Percentiles rank a stretch among this genome's conserved stretches.
Evolutionary conservation across 2,888 invertebrate genomes (phyloP).

Genomic region (Ophioninae sp.): DNA sequence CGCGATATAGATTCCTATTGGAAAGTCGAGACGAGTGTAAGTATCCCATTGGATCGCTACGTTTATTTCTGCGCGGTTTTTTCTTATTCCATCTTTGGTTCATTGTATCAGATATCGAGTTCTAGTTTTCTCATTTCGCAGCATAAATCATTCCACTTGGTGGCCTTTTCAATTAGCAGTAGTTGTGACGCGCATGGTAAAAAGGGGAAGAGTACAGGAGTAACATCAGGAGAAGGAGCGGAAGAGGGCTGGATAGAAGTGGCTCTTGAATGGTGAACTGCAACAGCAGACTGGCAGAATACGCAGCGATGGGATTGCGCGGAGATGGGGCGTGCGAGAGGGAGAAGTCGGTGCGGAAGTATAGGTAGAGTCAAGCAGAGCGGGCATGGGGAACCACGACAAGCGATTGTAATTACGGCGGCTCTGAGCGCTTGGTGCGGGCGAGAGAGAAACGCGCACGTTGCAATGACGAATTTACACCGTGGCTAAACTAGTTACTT

Average conservation of each 20-base stretch:
- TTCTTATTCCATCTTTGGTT: no score
- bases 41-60: no score
- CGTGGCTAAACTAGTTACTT: slow-evolving; percentile 66
- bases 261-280: slow-evolving; percentile 33
- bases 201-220: background rate
- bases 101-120: no score
- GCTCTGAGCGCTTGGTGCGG: slow-evolving; percentile 49
- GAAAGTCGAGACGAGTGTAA: no score
- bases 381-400: slow-evolving; percentile 65
- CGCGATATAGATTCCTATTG: no score
- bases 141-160: no score
- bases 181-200: background rate
- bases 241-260: slow-evolving; percentile 6
- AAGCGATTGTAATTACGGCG: slow-evolving; percentile 69
- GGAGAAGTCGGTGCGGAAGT: slow-evolving; percentile 34
- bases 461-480: slow-evolving; percentile 65
- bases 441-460: slow-evolving; percentile 60
- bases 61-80: no score
- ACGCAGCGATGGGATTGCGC: slow-evolving; percentile 22
- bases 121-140: no score
- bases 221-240: background rate
- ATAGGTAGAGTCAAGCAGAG: slow-evolving; percentile 46
- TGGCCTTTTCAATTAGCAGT: no score
- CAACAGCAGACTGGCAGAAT: slow-evolving; percentile 36
- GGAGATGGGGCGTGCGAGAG: slow-evolving; percentile 11